Evolutionary conservation across 2,888 invertebrate genomes (phyloP), one percentile per base, ranked within the genome.

Genomic region (Leptinotarsa rubiginosa): DNA sequence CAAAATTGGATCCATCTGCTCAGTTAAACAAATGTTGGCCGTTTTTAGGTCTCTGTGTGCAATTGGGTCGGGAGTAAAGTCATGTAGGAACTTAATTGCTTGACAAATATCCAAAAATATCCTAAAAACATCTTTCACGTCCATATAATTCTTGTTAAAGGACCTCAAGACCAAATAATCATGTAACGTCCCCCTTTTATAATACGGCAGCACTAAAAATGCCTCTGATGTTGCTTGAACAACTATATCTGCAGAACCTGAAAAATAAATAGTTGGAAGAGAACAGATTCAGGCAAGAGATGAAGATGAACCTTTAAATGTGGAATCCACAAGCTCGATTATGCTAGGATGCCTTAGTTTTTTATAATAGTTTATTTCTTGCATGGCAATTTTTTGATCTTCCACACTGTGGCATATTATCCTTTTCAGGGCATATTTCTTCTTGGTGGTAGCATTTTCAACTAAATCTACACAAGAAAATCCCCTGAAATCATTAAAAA

Each of bases 11-110:
- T 90, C 91, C 84, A 91, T 90, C 70, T 92, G 92, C 83, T 94
- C 93, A 22, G 91, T 91, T 41, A 96, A 87, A 81, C 96, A 92
- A 78, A 97, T 91, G 88, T 97, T 97, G 18, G 93, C 94, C 70
- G 96, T 95, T 88, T 97, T 97, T 54, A 97, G 86, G 87, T 97
- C 96, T 83, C 96, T 91, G 85, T 96, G 96, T 54, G 95, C 95
- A 80, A 95, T 88, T 22, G 95, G 92, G 74, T 92, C 90, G 0
- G 95, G 95, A 83, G 91, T 91, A 31, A 91, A 90, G 81, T 92
- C 91, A 84, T 96, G 96, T 84, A 96, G 91, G 66, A 92, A 92
- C 85, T 91, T 91, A 0, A 96, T 88, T 0, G 93, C 96, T 81
- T 93, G 92, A 85, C 95, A 95, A 67, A 96, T 91, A 69, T 92